phyloP scores from a whole-genome alignment of 1,140 invertebrate genomes.

The Thaumatotibia leucotreta region DNA sequence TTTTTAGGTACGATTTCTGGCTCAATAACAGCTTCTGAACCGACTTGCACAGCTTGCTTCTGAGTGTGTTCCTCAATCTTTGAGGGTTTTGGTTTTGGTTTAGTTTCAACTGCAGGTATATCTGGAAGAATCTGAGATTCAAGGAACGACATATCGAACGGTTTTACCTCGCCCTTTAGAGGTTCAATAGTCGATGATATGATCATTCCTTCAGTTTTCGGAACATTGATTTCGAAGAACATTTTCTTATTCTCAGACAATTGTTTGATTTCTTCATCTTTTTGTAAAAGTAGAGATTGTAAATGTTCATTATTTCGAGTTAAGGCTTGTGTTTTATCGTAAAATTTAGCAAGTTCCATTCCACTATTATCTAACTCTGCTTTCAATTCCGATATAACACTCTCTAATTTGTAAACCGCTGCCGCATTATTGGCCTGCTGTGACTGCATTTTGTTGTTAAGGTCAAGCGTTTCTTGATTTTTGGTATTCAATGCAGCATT shows the following conservation, averaged over 20 bases:
- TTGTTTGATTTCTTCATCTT: constrained; percentile 62
- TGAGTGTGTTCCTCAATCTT: constrained; percentile 35
- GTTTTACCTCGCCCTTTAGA: constrained; percentile 36
- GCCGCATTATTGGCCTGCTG: constrained; percentile 38
- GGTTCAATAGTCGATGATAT: constrained; percentile 68
- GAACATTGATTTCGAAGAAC: constrained; percentile 68
- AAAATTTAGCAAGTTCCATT: constrained; percentile 31
- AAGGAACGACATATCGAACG: constrained; percentile 39
- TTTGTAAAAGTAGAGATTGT: constrained; percentile 35
- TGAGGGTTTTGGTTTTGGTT: constrained; percentile 26
- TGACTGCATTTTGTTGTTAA: constrained; percentile 42
- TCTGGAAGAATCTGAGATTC: constrained; percentile 62
- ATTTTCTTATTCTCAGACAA: constrained; percentile 57
- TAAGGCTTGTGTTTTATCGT: constrained; percentile 29
- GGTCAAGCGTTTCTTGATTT: constrained; percentile 54
- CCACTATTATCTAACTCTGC: constrained; percentile 29
- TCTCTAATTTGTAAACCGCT: constrained; percentile 39
- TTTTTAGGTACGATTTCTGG: constrained; percentile 73
- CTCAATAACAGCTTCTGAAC: constrained; percentile 38
- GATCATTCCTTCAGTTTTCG: constrained; percentile 68
- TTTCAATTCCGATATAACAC: constrained; percentile 38
- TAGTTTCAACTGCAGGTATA: constrained; percentile 17
- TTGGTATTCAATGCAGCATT: constrained; percentile 55
- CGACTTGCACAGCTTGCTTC: constrained; percentile 23
- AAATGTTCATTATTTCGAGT: constrained; percentile 45